Evolutionary conservation across 37 sponge, comb jelly and placozoan species (phyloP).

Genomic region (Lycopodina hypogea): DNA sequence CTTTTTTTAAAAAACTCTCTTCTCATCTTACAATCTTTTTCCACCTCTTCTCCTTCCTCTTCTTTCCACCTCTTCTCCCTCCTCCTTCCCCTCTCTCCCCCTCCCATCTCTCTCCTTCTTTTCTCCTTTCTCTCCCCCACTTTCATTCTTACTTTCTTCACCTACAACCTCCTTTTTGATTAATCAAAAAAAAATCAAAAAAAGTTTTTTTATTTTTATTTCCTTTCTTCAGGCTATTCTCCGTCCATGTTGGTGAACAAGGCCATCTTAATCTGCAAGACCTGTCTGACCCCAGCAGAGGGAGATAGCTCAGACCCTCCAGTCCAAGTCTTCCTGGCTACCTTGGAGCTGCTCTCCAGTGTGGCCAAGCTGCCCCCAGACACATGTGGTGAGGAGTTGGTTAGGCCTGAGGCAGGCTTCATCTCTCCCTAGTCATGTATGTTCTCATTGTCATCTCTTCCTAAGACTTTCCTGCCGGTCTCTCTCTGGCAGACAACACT

Average conservation of each 20-base stretch:
- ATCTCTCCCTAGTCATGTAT: neutral
- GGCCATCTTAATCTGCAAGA: constrained; percentile 21
- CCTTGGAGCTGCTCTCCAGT: constrained; percentile 60
- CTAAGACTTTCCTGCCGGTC: constrained; percentile 1
- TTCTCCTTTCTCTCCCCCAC: neutral
- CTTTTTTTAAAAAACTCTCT: too few relatives aligned
- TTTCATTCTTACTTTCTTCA: neutral
- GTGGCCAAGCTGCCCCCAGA: constrained; percentile 64
- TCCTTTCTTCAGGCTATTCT: constrained; percentile 8
- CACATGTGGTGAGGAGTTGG: constrained; percentile 26
- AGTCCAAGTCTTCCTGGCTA: constrained; percentile 51
- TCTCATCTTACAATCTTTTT: too few relatives aligned
- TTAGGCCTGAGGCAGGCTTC: neutral
- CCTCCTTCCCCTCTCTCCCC: constrained; percentile 6
- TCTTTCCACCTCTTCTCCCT: neutral
- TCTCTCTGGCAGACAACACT: constrained; percentile 22
- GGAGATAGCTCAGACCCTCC: neutral
- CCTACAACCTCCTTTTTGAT: neutral
- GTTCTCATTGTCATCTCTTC: too few relatives aligned
- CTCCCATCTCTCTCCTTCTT: neutral
- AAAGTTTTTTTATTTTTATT: too few relatives aligned
- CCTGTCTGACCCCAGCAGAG: constrained; percentile 22
- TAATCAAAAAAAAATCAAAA: too few relatives aligned
- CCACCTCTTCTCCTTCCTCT: neutral
- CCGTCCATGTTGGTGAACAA: constrained; percentile 29